Percentiles rank a stretch among this genome's conserved stretches.
Evolutionary conservation across 2,797 vertebrate species (phyloP).

Genomic region (Novumbra hubbsi): DNA sequence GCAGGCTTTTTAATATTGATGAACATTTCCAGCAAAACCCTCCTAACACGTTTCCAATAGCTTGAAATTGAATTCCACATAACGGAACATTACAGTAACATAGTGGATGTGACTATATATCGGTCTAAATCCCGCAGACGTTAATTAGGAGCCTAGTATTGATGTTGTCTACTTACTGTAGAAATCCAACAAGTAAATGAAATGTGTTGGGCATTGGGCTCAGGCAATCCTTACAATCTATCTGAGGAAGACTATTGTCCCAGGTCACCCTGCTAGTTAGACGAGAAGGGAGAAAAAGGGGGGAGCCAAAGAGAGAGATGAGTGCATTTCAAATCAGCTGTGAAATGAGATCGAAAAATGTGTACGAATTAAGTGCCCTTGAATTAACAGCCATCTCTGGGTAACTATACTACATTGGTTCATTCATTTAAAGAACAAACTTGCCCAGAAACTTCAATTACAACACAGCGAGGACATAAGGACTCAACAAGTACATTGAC

Average conservation of each 20-base stretch:
- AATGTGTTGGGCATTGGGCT: slow-evolving; percentile 35
- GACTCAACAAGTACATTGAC: neutral
- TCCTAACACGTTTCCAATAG: slow-evolving; percentile 2
- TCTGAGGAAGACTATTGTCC: slow-evolving; percentile 12
- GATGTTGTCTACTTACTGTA: slow-evolving; percentile 15
- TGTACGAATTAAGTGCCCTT: slow-evolving; percentile 26
- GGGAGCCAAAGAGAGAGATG: neutral
- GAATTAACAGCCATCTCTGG: slow-evolving; percentile 34
- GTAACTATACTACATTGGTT: slow-evolving; percentile 33
- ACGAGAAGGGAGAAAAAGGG: neutral
- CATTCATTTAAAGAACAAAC: slow-evolving; percentile 23
- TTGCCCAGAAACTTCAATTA: neutral
- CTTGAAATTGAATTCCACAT: slow-evolving; percentile 9
- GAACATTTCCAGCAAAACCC: neutral
- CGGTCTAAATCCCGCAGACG: neutral
- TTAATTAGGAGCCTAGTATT: slow-evolving; percentile 47
- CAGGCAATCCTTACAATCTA: slow-evolving; percentile 27
- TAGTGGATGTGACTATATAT: neutral
- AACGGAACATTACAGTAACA: neutral
- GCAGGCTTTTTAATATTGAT: neutral
- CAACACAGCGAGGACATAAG: neutral
- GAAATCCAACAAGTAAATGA: slow-evolving; percentile 36
- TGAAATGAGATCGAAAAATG: slow-evolving; percentile 42
- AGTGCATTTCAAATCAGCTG: slow-evolving; percentile 22
- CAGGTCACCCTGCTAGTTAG: slow-evolving; percentile 10